A percentile compares a stretch with the other conserved stretches of the same genome.
Conservation (phyloP, 2,113 vertebrate genomes). For the Cyprinodon variegatus region DNA sequence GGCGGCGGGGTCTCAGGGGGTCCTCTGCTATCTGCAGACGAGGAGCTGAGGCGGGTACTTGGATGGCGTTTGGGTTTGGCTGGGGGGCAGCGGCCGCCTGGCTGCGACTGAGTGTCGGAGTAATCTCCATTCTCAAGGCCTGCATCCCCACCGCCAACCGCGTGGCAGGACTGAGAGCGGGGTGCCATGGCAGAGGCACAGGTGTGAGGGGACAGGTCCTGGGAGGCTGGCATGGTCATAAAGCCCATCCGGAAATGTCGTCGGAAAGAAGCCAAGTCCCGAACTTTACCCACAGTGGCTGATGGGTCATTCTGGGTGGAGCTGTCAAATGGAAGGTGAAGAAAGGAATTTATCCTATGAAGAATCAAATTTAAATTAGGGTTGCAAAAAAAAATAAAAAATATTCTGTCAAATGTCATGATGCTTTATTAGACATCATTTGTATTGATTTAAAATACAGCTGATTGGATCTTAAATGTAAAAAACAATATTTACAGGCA, state of each 20-base stretch:
- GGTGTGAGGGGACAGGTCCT: slow-evolving; percentile 90
- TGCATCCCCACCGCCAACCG: slow-evolving; percentile 85
- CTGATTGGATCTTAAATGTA: too few relatives aligned
- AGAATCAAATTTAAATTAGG: too few relatives aligned
- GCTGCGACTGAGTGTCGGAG: slow-evolving; percentile 76
- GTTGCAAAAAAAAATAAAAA: slow-evolving; percentile 11
- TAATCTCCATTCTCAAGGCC: slow-evolving; percentile 84
- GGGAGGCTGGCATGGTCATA: slow-evolving; percentile 94
- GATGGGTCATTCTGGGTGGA: slow-evolving; percentile 78
- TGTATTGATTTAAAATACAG: too few relatives aligned
- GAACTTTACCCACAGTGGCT: slow-evolving; percentile 82
- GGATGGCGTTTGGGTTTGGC: slow-evolving; percentile 89
- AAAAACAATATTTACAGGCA: too few relatives aligned
- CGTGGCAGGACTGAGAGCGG: slow-evolving; percentile 91
- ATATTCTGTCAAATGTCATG: not conserved
- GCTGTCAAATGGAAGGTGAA: slow-evolving; percentile 36
- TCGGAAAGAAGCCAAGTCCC: slow-evolving; percentile 89
- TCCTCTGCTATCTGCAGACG: slow-evolving; percentile 64
- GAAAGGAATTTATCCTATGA: not conserved
- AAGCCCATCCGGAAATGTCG: slow-evolving; percentile 94
- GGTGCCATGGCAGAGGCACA: slow-evolving; percentile 91
- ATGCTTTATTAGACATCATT: too few relatives aligned
- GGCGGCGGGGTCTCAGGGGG: slow-evolving; percentile 70
- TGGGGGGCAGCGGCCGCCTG: slow-evolving; percentile 82
- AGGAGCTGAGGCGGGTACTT: slow-evolving; percentile 89